Evolutionary conservation across 2,888 invertebrate genomes (phyloP).

Genomic region (Leptinotarsa haldemani): DNA sequence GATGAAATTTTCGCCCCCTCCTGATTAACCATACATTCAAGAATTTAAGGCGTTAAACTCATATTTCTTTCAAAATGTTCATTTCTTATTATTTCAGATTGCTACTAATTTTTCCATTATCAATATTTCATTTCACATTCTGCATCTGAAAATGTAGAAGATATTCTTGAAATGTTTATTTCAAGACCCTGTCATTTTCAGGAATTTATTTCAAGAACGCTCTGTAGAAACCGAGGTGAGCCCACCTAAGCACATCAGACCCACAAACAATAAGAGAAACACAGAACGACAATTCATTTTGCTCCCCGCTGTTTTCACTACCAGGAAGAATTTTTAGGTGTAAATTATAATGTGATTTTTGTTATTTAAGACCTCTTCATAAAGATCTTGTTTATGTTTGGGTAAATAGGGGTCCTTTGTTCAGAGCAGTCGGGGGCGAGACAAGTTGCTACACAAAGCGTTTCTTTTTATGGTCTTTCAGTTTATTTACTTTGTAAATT

Average conservation of each 20-base stretch:
- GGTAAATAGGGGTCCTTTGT: slow-evolving; percentile 57
- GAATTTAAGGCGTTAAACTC: too few relatives aligned
- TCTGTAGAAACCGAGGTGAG: background rate
- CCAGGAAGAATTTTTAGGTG: slow-evolving; percentile 55
- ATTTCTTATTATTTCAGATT: too few relatives aligned
- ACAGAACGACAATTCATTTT: slow-evolving; percentile 32
- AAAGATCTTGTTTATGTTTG: slow-evolving; percentile 53
- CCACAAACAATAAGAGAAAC: slow-evolving; percentile 35
- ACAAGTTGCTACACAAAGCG: slow-evolving; percentile 35
- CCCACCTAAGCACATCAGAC: slow-evolving; percentile 1
- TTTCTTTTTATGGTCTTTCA: slow-evolving; percentile 43
- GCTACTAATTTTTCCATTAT: too few relatives aligned
- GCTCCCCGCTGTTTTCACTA: slow-evolving; percentile 48
- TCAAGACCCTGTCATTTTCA: background rate
- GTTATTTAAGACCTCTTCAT: slow-evolving; percentile 56
- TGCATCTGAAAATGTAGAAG: too few relatives aligned
- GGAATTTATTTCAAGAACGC: background rate
- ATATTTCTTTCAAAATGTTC: too few relatives aligned
- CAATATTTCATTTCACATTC: too few relatives aligned
- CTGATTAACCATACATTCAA: too few relatives aligned
- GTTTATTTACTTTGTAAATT: slow-evolving; percentile 35
- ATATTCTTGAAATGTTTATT: background rate
- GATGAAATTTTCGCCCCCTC: too few relatives aligned
- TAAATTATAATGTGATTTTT: slow-evolving; percentile 57
- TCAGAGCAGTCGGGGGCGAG: slow-evolving; percentile 51